Evolutionary conservation across 2,113 vertebrate species (phyloP).

Genomic region (Cyprinodon variegatus): DNA sequence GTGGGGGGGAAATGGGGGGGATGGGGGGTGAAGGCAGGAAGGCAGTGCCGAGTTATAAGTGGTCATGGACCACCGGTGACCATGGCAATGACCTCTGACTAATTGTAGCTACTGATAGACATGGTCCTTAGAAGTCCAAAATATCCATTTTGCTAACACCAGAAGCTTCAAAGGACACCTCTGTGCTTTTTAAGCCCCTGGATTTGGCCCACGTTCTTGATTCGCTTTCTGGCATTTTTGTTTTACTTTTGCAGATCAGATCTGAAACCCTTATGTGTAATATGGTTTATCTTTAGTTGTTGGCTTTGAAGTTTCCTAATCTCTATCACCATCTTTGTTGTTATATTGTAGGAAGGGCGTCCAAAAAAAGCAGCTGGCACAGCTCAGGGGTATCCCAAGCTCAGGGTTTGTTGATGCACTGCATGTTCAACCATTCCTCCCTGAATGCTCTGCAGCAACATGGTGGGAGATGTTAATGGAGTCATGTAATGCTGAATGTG

Average conservation of each 20-base stretch:
- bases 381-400: slow-evolving; percentile 37
- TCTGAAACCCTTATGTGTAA: slow-evolving; percentile 43
- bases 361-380: slow-evolving; percentile 65
- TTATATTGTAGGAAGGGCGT: slow-evolving; percentile 37
- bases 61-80: slow-evolving; percentile 55
- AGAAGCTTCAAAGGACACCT: slow-evolving; percentile 14
- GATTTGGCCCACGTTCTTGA: slow-evolving; percentile 40
- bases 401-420: slow-evolving; percentile 47
- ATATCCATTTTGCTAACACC: slow-evolving; percentile 59
- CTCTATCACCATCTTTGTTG: slow-evolving; percentile 59
- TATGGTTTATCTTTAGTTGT: slow-evolving; percentile 48
- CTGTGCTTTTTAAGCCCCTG: slow-evolving; percentile 10
- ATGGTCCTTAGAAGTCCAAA: slow-evolving; percentile 52
- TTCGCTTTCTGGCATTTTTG: slow-evolving; percentile 22
- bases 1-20: slow-evolving; percentile 1
- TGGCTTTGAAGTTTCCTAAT: slow-evolving; percentile 69
- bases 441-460: slow-evolving; percentile 7
- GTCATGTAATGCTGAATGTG: neutral
- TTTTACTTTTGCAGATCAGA: slow-evolving; percentile 60
- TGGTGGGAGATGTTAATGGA: slow-evolving; percentile 30
- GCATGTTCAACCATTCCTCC: slow-evolving; percentile 48
- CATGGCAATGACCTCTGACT: slow-evolving; percentile 70
- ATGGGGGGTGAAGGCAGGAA: neutral
- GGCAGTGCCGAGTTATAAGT: slow-evolving; percentile 42
- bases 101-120: slow-evolving; percentile 72